Base-by-base conservation (phyloP, 37 sponge, comb jelly and placozoan genomes). In the Cliona cf. orientalis region DNA sequence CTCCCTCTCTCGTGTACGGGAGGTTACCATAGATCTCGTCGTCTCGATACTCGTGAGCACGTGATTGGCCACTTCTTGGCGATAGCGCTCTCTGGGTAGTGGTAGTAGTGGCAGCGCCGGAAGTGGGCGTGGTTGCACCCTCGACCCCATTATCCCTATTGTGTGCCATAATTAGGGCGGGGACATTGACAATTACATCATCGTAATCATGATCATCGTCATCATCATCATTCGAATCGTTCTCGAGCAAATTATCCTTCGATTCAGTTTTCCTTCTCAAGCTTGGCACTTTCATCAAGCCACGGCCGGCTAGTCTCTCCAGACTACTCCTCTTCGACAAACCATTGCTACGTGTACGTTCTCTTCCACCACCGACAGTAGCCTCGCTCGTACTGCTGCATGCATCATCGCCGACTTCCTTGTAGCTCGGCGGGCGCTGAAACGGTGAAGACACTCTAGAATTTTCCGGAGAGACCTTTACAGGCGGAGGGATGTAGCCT, bases 1-100 rank as follows among this genome's bases (percentile, higher is more conserved):
- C 77, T 40, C 72, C 80, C 14, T 55, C 39, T 3, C 38, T 25
- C 38, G 21, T 35, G 44, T 86, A 72, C 2, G 45, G 37, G 6
- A 35, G 60, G 60, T 86, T 86, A 55, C 45, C 79, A 73, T 86
- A 86, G n/a, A 86, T 71, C 14, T 19, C 58, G 37, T 80, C 71
- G 2, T 80, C 72, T 25, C 57, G 69, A 23, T 6, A 21, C 17
- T 72, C 74, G 43, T 39, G 9, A 42, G 22, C 44, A 39, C 25
- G 43, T 42, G 23, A 39, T 28, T 39, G 70, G 2, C n/a, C n/a
- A n/a, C n/a, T n/a, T n/a, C n/a, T n/a, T n/a, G n/a, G n/a, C n/a
- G n/a, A n/a, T n/a, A n/a, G n/a, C n/a, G n/a, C n/a, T n/a, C n/a
- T n/a, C n/a, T n/a, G n/a, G n/a, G n/a, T n/a, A n/a, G n/a, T n/a